Conservation (phyloP, 2,888 invertebrate species). For the Limnephilus rhombicus region DNA sequence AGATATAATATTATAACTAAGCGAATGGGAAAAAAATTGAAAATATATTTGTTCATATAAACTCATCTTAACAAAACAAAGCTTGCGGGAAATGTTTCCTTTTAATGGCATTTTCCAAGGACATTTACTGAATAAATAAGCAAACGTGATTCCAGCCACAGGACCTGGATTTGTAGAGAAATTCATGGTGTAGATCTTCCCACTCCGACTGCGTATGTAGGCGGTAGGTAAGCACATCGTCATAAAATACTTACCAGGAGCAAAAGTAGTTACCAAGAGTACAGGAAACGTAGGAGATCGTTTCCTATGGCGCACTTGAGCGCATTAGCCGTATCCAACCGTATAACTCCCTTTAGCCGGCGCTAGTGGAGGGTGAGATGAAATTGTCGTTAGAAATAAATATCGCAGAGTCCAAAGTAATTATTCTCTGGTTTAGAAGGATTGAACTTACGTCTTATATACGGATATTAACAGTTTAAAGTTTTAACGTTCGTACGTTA, state of each 20-base stretch:
- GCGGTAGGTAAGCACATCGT: neutral
- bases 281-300: slow-evolving; percentile 45
- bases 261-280: neutral
- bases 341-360: slow-evolving; percentile 5
- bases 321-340: slow-evolving; percentile 48
- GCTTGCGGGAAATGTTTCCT: neutral
- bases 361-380: slow-evolving; percentile 28
- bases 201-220: neutral
- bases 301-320: slow-evolving; percentile 32
- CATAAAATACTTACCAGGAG: neutral
- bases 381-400: slow-evolving; percentile 24
- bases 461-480: too few relatives aligned
- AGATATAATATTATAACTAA: too few relatives aligned
- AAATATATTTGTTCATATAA: neutral
- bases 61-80: neutral
- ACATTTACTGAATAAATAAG: neutral
- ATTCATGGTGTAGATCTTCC: slow-evolving; percentile 7
- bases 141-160: slow-evolving; percentile 20
- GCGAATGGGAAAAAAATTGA: neutral
- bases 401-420: neutral
- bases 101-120: neutral
- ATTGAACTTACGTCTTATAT: neutral
- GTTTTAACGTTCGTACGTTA: too few relatives aligned
- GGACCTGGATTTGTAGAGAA: slow-evolving; percentile 30
- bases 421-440: neutral